Percentiles rank a stretch among this genome's conserved stretches.
Conservation (phyloP, 2,113 vertebrate genomes). For the Rhinolophus ferrumequinum region DNA sequence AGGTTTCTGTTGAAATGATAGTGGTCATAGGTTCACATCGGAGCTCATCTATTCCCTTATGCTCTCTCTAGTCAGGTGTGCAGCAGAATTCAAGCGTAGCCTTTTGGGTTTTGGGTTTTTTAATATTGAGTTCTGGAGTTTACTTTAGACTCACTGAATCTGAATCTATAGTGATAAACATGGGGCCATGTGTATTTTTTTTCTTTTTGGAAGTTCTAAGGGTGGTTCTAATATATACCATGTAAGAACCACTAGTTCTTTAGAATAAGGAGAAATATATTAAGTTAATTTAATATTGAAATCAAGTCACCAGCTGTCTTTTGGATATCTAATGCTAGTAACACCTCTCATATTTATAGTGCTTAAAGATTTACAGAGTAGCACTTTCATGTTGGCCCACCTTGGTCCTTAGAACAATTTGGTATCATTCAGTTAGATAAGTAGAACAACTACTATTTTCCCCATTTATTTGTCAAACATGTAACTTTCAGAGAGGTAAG, state of each 20-base stretch:
- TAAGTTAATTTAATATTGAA: constrained; percentile 2
- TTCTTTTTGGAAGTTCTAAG: not conserved
- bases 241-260: not conserved
- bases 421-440: not conserved
- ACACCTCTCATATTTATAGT: not conserved
- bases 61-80: not conserved
- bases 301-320: constrained; percentile 32
- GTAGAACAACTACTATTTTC: not conserved
- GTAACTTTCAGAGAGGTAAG: not conserved
- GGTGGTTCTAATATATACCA: not conserved
- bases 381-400: not conserved
- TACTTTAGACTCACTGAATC: not conserved
- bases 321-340: not conserved
- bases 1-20: constrained; percentile 5
- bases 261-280: not conserved
- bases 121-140: not conserved
- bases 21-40: not conserved
- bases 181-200: not conserved
- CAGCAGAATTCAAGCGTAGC: not conserved
- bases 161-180: not conserved
- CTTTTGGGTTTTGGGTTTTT: not conserved
- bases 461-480: not conserved
- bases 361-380: not conserved
- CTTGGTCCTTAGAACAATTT: not conserved
- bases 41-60: not conserved